Conservation (phyloP, 2,113 vertebrate species). For the Potamarius usumacintae region DNA sequence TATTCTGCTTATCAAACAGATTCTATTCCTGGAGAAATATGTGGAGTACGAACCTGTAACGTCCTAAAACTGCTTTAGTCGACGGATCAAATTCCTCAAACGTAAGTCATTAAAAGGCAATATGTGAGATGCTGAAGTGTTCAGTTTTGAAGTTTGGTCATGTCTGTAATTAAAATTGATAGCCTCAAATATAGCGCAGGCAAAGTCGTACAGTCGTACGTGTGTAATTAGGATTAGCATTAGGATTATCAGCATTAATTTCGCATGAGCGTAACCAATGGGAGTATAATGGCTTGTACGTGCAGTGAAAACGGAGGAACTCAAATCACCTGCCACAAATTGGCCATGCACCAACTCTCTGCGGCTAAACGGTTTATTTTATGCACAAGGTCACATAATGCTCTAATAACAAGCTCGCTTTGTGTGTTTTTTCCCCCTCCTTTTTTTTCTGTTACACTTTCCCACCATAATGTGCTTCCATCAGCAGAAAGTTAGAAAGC, state of each 20-base stretch:
- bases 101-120: conserved; percentile 7
- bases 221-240: conserved; percentile 3
- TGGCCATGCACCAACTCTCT: conserved; percentile 19
- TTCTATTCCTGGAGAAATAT: conserved; percentile 38
- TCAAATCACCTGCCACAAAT: conserved; percentile 25
- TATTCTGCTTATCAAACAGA: conserved; percentile 47
- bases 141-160: neutral
- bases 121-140: neutral
- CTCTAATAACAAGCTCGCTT: conserved; percentile 14
- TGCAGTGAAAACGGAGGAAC: neutral
- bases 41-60: conserved; percentile 6
- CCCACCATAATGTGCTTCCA: conserved; percentile 6
- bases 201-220: neutral
- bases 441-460: neutral
- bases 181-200: neutral
- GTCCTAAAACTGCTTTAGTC: conserved; percentile 5
- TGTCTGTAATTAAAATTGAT: neutral
- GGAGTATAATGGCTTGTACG: neutral
- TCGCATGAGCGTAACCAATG: conserved; percentile 9
- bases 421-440: neutral
- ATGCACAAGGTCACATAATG: conserved; percentile 33
- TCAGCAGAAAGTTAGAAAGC: conserved; percentile 64
- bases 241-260: neutral
- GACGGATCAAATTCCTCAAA: conserved; percentile 23
- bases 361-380: conserved; percentile 24